phyloP scores from a whole-genome alignment of 2,113 vertebrate species.

The Conger conger region DNA sequence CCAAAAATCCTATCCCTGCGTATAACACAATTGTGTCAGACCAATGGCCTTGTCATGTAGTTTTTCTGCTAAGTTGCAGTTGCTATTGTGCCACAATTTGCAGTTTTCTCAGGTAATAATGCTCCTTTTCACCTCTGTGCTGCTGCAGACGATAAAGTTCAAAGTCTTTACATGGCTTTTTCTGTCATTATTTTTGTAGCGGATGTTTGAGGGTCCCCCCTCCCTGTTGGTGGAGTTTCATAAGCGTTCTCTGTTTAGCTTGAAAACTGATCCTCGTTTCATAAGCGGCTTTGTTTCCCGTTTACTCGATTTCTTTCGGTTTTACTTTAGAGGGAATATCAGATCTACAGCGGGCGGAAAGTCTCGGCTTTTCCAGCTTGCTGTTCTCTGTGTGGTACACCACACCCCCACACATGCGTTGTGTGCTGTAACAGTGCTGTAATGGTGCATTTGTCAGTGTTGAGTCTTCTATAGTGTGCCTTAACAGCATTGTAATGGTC shows the following conservation, averaged over 20 bases:
- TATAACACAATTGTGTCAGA: no score
- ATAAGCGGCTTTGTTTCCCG: background rate
- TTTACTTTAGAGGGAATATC: background rate
- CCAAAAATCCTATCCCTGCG: no score
- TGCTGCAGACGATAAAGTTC: background rate
- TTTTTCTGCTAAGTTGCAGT: no score
- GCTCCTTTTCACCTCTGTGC: background rate
- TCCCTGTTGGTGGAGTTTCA: slow-evolving; percentile 21
- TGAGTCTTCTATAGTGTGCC: background rate
- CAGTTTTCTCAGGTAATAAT: background rate
- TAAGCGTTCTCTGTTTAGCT: slow-evolving; percentile 7
- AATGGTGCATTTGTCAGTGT: background rate
- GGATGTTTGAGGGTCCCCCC: background rate
- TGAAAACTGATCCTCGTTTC: slow-evolving; percentile 24
- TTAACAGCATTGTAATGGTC: no score
- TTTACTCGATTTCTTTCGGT: background rate
- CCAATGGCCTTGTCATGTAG: no score
- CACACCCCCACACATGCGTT: background rate
- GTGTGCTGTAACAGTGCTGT: no score
- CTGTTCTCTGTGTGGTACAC: background rate
- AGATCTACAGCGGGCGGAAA: background rate
- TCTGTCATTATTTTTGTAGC: background rate
- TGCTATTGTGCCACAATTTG: no score
- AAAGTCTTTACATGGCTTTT: background rate
- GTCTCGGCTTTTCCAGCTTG: background rate